Percentiles rank a stretch among this genome's conserved stretches.
phyloP scores from a whole-genome alignment of 53 echinoderm and acorn worm species.

The Patiria pectinifera region DNA sequence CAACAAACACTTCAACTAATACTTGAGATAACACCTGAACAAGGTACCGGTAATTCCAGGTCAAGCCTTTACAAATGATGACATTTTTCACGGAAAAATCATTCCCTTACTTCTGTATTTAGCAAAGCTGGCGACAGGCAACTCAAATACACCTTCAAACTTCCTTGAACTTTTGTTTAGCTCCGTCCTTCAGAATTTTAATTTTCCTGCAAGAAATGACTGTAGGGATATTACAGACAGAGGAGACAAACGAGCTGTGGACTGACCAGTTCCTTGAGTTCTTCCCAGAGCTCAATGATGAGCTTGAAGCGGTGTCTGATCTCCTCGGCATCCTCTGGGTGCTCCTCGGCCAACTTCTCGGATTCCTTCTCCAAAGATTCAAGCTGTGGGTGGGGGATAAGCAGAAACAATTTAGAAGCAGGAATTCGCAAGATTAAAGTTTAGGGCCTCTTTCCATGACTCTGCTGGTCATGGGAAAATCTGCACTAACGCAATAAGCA shows the following conservation, averaged over 20 bases:
- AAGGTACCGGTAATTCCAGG: too few species aligned
- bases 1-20: too few species aligned
- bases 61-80: too few species aligned
- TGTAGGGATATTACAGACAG: background rate
- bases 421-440: background rate
- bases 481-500: too few species aligned
- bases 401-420: background rate
- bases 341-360: constrained; percentile 88
- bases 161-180: background rate
- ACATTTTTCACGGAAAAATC: too few species aligned
- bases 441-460: too few species aligned
- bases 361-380: constrained; percentile 89
- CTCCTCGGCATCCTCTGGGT: constrained; percentile 93
- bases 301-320: constrained; percentile 81
- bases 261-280: constrained; percentile 95
- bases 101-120: too few species aligned
- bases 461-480: too few species aligned
- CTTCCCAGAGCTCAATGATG: constrained; percentile 92
- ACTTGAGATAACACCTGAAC: too few species aligned
- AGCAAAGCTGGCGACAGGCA: too few species aligned
- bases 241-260: background rate
- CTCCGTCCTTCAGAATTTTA: background rate
- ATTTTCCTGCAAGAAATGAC: too few species aligned
- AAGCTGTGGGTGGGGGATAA: constrained; percentile 55
- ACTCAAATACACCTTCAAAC: background rate